Evolutionary conservation across 2,888 invertebrate species (phyloP).

Genomic region (Holacanthella duospinosa): DNA sequence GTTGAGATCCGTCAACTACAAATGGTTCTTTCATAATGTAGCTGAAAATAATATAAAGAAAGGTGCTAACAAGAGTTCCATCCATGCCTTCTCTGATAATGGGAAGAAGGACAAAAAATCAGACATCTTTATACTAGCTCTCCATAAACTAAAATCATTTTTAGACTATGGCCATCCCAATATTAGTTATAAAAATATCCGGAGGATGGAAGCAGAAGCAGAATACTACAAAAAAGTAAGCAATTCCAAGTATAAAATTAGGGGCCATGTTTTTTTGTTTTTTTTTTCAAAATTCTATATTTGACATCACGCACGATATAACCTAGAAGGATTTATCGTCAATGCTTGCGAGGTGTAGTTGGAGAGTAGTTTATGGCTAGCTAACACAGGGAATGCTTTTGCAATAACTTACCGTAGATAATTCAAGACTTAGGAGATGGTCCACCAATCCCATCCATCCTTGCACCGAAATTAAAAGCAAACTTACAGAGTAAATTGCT

Average conservation of each 20-base stretch:
- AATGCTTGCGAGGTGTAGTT: too few species aligned
- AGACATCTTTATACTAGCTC: conserved; percentile 24
- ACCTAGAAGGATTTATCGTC: too few species aligned
- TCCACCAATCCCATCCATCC: background rate
- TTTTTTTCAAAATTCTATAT: background rate
- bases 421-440: background rate
- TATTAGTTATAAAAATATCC: background rate
- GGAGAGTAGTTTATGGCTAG: too few species aligned
- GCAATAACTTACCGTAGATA: background rate
- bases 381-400: too few species aligned
- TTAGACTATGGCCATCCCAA: conserved; percentile 13
- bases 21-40: conserved; percentile 17
- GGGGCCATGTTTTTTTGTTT: too few species aligned
- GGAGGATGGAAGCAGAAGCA: background rate
- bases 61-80: conserved; percentile 22
- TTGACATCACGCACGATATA: too few species aligned
- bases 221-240: background rate
- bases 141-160: conserved; percentile 13
- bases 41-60: conserved; percentile 13
- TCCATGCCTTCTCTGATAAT: background rate
- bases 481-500: background rate
- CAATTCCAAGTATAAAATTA: background rate
- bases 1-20: conserved; percentile 47
- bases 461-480: background rate
- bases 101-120: background rate